phyloP scores from a whole-genome alignment of 2,888 invertebrate species.

The Tineola bisselliella region DNA sequence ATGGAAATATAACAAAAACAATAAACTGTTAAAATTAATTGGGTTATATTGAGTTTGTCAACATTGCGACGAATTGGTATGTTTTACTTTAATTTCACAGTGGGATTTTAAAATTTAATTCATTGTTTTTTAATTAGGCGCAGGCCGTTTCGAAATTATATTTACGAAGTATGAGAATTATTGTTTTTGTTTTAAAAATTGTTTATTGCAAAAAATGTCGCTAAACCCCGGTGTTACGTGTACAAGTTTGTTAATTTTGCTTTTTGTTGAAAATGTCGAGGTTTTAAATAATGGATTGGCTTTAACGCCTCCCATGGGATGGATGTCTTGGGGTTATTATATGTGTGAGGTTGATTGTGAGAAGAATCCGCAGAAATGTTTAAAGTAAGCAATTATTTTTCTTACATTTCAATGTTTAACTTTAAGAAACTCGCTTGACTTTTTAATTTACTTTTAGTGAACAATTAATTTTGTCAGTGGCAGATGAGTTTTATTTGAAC shows the following conservation, averaged over 20 bases:
- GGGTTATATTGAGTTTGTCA: constrained; percentile 11
- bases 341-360: constrained; percentile 70
- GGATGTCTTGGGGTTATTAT: constrained; percentile 78
- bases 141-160: too few relatives aligned
- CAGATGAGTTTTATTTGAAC: constrained; percentile 70
- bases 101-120: not conserved
- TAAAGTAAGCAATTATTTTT: constrained; percentile 55
- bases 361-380: constrained; percentile 69
- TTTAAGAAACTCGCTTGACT: too few relatives aligned
- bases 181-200: not conserved
- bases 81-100: too few relatives aligned
- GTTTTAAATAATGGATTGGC: constrained; percentile 71
- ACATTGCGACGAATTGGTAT: not conserved
- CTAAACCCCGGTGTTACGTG: not conserved
- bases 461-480: constrained; percentile 67
- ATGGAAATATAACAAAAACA: not conserved
- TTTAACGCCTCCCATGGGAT: constrained; percentile 76
- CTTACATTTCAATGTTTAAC: too few relatives aligned
- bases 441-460: constrained; percentile 55
- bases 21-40: constrained; percentile 14
- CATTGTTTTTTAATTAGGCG: not conserved
- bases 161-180: not conserved
- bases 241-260: not conserved
- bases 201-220: not conserved
- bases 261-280: not conserved